phyloP scores from a whole-genome alignment of 2,113 vertebrate genomes.

The Cyanoliseus patagonus region DNA sequence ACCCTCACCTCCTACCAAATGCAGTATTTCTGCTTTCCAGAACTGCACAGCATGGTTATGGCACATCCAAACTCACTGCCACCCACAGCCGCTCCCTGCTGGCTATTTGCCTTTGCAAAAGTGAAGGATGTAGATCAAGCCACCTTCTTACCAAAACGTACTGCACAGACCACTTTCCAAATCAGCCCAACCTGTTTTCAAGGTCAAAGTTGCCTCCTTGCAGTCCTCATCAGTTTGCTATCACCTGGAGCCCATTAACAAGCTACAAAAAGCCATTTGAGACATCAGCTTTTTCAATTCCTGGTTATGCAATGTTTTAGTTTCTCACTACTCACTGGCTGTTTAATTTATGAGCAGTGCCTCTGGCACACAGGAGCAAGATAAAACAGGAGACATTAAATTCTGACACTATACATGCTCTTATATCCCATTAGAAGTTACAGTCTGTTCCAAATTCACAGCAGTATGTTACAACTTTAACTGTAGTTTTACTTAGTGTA shows the following conservation, averaged over 20 bases:
- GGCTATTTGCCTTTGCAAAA: neutral
- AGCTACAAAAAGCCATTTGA: neutral
- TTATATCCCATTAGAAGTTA: neutral
- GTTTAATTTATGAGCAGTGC: neutral
- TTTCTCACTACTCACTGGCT: neutral
- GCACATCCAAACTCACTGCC: no score
- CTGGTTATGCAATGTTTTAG: neutral
- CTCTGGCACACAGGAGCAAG: neutral
- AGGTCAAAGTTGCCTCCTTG: neutral
- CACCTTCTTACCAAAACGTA: neutral
- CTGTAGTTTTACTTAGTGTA: neutral
- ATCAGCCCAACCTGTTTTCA: neutral
- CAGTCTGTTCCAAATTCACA: neutral
- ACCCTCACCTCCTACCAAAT: neutral
- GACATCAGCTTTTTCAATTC: neutral
- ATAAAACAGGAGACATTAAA: neutral
- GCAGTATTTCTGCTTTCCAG: neutral
- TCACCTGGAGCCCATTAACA: neutral
- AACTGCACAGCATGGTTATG: rapidly evolving
- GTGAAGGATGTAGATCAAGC: neutral
- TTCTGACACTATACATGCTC: neutral
- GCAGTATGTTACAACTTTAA: neutral
- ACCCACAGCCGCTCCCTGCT: neutral
- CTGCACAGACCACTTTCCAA: neutral
- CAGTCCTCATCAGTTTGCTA: neutral